Evolutionary conservation across 2,888 invertebrate genomes (phyloP), one percentile per base, ranked within the genome.

Genomic region (Altica lythri): DNA sequence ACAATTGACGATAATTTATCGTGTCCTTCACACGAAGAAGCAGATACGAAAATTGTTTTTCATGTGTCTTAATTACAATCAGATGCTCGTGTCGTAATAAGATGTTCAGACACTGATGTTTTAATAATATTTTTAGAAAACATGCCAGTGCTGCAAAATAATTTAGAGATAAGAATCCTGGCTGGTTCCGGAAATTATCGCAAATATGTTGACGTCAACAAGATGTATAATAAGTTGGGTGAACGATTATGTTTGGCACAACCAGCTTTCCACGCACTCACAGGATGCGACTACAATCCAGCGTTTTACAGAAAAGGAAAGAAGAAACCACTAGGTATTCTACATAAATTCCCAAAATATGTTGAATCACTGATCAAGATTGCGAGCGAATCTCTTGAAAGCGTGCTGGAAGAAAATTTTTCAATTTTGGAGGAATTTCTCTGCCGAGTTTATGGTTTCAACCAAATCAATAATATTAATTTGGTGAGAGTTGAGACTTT

Each of bases 31-130:
- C 60, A 59, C 34, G 59, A 59, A 57, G 60, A 55, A 52, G 53
- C 53, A 10, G 50, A 56, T 12, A 50, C 50, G 4, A 59, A 59
- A 30, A 59, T 59, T 34, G 32, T 52, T 16, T 59, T 48, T 50
- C 61, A 63, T 53, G 34, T 57, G 14, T 61, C 64, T 47, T 55
- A 53, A 13, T 50, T 64, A 6, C 43, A 56, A 42, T 48, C 42
- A 53, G 46, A 60, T 19, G 57, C 58, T 27, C 57, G 65, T 52
- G 25, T 66, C 52, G 55, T 53, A 3, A 60, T 64, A 13, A 61
- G 59, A 57, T 47, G 58, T 46, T 60, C 59, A 35, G 60, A 63
- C 50, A 62, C 61, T 18, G 64, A 64, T 56, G 49, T 66, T 45
- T 16, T 50, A 4, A 47, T 54, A 4, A 65, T 66, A 19, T 61